Percentiles rank a stretch among this genome's conserved stretches.
These are phyloP conservation scores for Limnephilus auricula DNA, from an alignment of 2,888 invertebrate species.

Conservation along the genomic window DNA sequence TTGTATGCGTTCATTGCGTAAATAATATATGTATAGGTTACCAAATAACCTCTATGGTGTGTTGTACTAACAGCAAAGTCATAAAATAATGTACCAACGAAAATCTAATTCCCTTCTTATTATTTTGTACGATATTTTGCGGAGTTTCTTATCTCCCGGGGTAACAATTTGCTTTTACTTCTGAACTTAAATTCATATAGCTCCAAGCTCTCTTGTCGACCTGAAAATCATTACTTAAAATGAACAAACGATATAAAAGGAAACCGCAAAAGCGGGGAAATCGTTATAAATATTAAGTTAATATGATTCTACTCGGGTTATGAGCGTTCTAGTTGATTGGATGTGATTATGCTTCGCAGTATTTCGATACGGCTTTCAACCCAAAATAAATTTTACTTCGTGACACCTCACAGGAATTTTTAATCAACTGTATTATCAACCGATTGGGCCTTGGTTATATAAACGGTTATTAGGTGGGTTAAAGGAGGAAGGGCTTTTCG, in stretches of 20 bases:
- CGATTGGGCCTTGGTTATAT: not conserved
- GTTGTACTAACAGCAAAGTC: not conserved
- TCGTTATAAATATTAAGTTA: not conserved
- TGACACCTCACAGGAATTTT: not conserved
- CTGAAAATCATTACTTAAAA: conserved; percentile 1
- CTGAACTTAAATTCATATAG: not conserved
- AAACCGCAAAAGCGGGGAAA: not conserved
- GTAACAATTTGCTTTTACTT: conserved; percentile 2
- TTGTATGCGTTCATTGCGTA: no score
- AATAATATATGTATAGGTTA: not conserved
- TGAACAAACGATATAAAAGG: not conserved
- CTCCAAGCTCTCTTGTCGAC: not conserved
- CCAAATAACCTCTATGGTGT: not conserved
- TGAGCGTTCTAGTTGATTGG: not conserved
- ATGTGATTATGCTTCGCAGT: not conserved
- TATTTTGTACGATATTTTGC: not conserved
- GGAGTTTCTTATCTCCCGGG: not conserved
- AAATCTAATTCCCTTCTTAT: not conserved
- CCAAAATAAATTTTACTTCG: not conserved
- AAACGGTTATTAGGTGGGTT: not conserved
- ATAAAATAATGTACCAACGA: not conserved
- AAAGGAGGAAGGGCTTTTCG: not conserved
- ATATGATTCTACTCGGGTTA: not conserved
- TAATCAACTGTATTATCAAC: not conserved
- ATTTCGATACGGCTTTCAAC: not conserved